Percentiles rank a stretch among this genome's conserved stretches.
phyloP scores from a whole-genome alignment of 1,140 invertebrate genomes.

The Zaprionus inermis region DNA sequence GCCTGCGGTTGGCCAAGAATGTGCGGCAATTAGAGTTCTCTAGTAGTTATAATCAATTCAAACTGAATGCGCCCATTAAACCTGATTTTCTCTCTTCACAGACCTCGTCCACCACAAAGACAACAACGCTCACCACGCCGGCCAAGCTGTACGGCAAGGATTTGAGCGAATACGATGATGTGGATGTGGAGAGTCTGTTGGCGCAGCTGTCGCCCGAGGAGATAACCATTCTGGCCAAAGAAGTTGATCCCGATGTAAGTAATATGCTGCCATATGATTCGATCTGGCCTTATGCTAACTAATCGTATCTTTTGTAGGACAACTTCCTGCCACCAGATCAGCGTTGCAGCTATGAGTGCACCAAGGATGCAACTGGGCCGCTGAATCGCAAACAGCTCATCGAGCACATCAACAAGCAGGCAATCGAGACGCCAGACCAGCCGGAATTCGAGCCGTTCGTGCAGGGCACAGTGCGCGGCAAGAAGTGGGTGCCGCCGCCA shows the following conservation, averaged over 20 bases:
- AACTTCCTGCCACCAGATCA: constrained; percentile 97
- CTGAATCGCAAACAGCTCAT: constrained; percentile 98
- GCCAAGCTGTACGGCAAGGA: constrained; percentile 97
- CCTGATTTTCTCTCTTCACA: constrained; percentile 85
- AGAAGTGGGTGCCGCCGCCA: constrained; percentile 96
- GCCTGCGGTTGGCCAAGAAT: constrained; percentile 60
- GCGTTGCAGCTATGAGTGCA: constrained; percentile 97
- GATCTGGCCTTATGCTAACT: not conserved
- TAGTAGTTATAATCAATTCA: constrained; percentile 9
- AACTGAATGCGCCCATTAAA: constrained; percentile 22
- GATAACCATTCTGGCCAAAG: constrained; percentile 98
- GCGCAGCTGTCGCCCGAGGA: constrained; percentile 97
- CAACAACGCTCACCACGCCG: constrained; percentile 93
- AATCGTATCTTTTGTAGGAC: constrained; percentile 89
- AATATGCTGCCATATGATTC: not conserved
- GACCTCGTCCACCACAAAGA: constrained; percentile 93
- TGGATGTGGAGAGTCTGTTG: constrained; percentile 98
- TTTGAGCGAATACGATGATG: constrained; percentile 96
- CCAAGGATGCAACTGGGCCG: constrained; percentile 97
- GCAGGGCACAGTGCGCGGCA: constrained; percentile 94
- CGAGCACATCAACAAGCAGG: constrained; percentile 98
- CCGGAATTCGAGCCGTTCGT: constrained; percentile 98
- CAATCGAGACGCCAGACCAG: constrained; percentile 98
- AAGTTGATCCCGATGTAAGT: constrained; percentile 99
- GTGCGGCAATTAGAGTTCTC: constrained; percentile 32